Evolutionary conservation across 2,888 invertebrate species (phyloP), one percentile per base, ranked within the genome.

Genomic region (Charanyca ferruginea): DNA sequence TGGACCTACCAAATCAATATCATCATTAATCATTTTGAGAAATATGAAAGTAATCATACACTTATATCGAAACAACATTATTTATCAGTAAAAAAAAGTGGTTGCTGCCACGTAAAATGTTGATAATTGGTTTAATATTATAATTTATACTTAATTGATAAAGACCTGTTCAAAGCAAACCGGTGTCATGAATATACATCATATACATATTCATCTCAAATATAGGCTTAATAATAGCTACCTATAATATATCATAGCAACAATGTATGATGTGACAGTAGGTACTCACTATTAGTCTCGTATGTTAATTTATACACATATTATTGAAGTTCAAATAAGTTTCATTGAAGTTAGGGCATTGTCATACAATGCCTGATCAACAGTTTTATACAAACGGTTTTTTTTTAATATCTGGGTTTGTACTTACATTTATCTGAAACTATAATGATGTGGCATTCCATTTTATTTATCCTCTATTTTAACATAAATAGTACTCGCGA

Each of bases 221-320:
- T 38, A 38, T 38, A 16, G 16, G 0, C 16, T 13, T 32, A 32
- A 38, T 13, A 38, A 8, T 2, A 38, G 35, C 3, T 38, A 35
- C 11, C 18, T 38, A n/a, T 7, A 41, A 32, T 11, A 54, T 7
- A 63, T 41, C 9, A 49, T 3, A 52, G 1, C 13, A 5, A 18
- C 22, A 54, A 67, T 45, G 3, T 16, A 49, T n/a, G n/a, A n/a
- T n/a, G n/a, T n/a, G n/a, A n/a, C n/a, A 35, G 23, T 25, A 18
- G 20, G 28, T 28, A 22, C n/a, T n/a, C n/a, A n/a, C 41, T 25
- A 44, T 20, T 20, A 11, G 2, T 41, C 1, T 20, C 7, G n/a
- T 28, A 55, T 66, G 58, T 3, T 69, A 69, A 68, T 70, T 22
- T 44, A 66, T 70, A 49, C 42, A 44, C 60, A 66, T 66, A 18